phyloP scores from a whole-genome alignment of 92 coral and sea anemone species.

The Bergia puertoricense region DNA sequence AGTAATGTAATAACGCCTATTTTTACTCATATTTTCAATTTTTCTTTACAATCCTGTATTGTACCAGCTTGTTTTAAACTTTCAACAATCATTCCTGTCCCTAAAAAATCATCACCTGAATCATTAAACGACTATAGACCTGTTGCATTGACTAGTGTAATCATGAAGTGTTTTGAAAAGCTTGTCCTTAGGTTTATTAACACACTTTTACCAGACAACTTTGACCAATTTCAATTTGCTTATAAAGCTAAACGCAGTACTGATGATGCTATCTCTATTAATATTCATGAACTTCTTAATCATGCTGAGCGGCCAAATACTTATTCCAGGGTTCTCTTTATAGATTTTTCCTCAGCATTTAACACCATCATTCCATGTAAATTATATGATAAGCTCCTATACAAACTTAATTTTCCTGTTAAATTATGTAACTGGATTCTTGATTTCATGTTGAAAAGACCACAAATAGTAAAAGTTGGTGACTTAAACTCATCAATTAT shows the following conservation, averaged over 20 bases:
- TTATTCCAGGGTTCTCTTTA: background rate
- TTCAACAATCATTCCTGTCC: slow-evolving; percentile 8
- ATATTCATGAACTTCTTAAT: background rate
- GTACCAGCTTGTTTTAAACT: background rate
- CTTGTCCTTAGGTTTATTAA: background rate
- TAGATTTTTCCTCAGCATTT: background rate
- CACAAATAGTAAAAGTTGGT: background rate
- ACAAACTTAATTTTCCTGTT: background rate
- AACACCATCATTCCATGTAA: slow-evolving; percentile 22
- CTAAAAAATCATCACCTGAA: background rate
- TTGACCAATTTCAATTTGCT: slow-evolving; percentile 26
- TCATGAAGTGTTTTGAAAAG: slow-evolving; percentile 23
- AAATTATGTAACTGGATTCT: background rate
- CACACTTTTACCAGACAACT: background rate
- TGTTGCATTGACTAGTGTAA: background rate
- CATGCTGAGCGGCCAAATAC: background rate
- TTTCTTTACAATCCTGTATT: background rate
- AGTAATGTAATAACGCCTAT: background rate
- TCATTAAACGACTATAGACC: slow-evolving; percentile 20
- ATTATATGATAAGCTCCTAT: background rate
- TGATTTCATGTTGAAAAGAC: background rate
- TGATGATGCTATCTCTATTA: slow-evolving; percentile 16
- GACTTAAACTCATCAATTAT: background rate
- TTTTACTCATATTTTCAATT: background rate
- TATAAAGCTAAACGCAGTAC: background rate